These are phyloP conservation scores for Agrochola lota DNA, from an alignment of 2,888 invertebrate species.

Conservation along the genomic window DNA sequence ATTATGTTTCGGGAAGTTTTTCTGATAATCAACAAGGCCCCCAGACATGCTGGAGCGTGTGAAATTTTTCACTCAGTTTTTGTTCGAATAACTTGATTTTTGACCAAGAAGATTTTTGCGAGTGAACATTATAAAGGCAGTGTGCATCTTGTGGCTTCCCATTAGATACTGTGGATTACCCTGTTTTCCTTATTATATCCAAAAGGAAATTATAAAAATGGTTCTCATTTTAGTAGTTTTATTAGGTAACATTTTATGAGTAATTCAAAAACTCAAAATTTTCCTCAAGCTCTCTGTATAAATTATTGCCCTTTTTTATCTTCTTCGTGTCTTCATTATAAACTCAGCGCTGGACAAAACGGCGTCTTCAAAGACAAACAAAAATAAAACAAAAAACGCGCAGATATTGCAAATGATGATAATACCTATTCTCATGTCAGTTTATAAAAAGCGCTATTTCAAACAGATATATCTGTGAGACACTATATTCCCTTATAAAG, in stretches of 20 bases:
- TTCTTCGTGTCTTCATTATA: not conserved
- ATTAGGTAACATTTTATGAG: not conserved
- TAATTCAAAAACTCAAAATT: not conserved
- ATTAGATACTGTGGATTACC: not conserved
- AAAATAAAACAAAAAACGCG: not conserved
- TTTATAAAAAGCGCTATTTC: not conserved
- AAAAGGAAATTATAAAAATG: not conserved
- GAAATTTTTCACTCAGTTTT: conserved; percentile 27
- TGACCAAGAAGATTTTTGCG: too few relatives aligned
- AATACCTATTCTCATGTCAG: not conserved
- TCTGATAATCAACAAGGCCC: conserved; percentile 23
- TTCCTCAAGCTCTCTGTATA: not conserved
- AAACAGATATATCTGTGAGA: conserved; percentile 7
- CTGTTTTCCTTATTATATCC: not conserved
- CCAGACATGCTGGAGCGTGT: conserved; percentile 25
- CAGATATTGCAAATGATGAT: not conserved
- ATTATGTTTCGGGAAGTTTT: conserved; percentile 54
- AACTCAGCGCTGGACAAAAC: not conserved
- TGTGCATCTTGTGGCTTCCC: not conserved
- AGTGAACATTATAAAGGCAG: not conserved
- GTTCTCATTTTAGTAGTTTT: not conserved
- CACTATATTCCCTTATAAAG: conserved; percentile 4
- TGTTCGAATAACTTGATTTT: conserved; percentile 4
- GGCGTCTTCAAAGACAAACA: not conserved
- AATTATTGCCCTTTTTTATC: not conserved